phyloP scores from a whole-genome alignment of 1,140 invertebrate species.

The Micrasema longulum region DNA sequence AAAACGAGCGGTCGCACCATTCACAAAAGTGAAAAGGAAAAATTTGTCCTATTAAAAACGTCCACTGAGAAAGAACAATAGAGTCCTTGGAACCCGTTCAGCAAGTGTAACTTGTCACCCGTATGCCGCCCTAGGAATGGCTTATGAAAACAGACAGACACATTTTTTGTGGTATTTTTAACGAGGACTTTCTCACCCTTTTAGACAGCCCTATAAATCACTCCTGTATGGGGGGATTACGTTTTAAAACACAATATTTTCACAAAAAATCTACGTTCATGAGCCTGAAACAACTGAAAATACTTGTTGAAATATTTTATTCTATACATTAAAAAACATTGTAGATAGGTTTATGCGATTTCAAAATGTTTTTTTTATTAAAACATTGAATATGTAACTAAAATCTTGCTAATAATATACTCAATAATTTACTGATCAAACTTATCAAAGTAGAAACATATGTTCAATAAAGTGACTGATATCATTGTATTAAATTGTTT shows the following conservation, averaged over 20 bases:
- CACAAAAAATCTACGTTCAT: too few species aligned
- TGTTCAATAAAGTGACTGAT: too few species aligned
- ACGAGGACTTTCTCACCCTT: conserved; percentile 35
- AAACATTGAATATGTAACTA: too few species aligned
- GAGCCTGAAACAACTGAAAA: too few species aligned
- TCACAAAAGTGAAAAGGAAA: conserved; percentile 7
- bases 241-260: not conserved
- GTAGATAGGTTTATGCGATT: too few species aligned
- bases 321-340: too few species aligned
- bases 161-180: conserved; percentile 43
- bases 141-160: conserved; percentile 27
- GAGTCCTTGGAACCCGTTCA: not conserved
- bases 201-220: conserved; percentile 38
- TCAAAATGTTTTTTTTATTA: too few species aligned
- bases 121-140: conserved; percentile 7
- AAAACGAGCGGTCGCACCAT: not conserved
- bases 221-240: conserved; percentile 5
- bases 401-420: too few species aligned
- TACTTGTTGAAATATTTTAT: too few species aligned
- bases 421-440: too few species aligned
- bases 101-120: conserved; percentile 34
- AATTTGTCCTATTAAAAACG: conserved; percentile 10
- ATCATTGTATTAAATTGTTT: too few species aligned
- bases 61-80: conserved; percentile 14
- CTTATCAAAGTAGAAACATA: too few species aligned